A percentile compares a stretch with the other conserved stretches of the same genome.
These are phyloP conservation scores for Drosophila suzukii DNA, from an alignment of 1,140 invertebrate genomes.

Conservation along the genomic window DNA sequence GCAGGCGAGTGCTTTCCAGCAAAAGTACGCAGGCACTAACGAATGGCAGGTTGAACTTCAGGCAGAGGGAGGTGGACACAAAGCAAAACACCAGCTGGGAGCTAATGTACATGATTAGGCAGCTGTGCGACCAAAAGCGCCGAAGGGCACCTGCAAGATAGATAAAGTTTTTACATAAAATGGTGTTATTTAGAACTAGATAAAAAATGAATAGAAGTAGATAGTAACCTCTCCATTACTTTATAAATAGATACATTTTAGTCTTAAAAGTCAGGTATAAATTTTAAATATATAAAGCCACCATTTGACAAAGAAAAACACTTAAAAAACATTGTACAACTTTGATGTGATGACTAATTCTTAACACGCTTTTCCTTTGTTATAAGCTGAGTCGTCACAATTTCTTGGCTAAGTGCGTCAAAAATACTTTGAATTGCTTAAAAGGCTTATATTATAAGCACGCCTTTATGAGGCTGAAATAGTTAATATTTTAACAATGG, in stretches of 20 bases:
- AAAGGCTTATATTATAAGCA: neutral
- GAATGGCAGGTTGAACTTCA: slow-evolving; percentile 86
- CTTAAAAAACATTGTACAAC: neutral
- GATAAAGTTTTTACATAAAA: neutral
- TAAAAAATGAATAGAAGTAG: no score
- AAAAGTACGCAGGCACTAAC: slow-evolving; percentile 86
- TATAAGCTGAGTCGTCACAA: neutral
- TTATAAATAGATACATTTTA: no score
- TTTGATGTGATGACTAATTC: slow-evolving; percentile 1
- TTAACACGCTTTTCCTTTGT: slow-evolving; percentile 6
- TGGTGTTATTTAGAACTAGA: no score
- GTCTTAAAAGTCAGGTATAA: no score
- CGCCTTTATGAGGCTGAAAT: neutral
- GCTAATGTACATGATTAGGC: slow-evolving; percentile 82
- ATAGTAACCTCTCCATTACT: no score
- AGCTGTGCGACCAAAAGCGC: slow-evolving; percentile 85
- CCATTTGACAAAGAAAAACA: neutral
- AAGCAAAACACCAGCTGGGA: slow-evolving; percentile 85
- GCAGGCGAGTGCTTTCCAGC: slow-evolving; percentile 89
- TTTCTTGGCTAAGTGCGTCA: slow-evolving; percentile 6
- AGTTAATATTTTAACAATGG: no score
- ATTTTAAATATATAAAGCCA: neutral
- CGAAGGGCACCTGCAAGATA: slow-evolving; percentile 49
- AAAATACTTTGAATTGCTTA: neutral
- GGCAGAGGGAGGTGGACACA: slow-evolving; percentile 85